A percentile compares a stretch with the other conserved stretches of the same genome.
These are phyloP conservation scores for Noturus placidus DNA, from an alignment of 2,113 vertebrate genomes.

Conservation along the genomic window DNA sequence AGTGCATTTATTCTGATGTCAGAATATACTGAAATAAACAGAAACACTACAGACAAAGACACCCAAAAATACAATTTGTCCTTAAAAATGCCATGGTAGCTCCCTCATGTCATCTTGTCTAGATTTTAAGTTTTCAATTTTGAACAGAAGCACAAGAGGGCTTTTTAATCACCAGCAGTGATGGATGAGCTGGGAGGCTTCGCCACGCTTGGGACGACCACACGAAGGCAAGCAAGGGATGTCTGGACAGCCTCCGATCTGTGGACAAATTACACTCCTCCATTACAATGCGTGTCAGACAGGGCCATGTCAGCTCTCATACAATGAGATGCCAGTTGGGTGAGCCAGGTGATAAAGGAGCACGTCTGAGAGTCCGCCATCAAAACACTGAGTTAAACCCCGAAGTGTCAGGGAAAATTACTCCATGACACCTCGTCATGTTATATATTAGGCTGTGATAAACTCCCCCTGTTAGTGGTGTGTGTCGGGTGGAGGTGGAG, in stretches of 20 bases:
- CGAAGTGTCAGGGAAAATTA: slow-evolving; percentile 66
- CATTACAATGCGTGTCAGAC: slow-evolving; percentile 78
- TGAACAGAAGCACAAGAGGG: slow-evolving; percentile 66
- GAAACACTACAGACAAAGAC: slow-evolving; percentile 26
- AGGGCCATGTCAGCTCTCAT: slow-evolving; percentile 78
- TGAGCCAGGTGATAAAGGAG: slow-evolving; percentile 73
- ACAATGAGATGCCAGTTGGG: slow-evolving; percentile 73
- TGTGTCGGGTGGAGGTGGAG: slow-evolving; percentile 41
- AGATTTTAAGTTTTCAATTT: slow-evolving; percentile 58
- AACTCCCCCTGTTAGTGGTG: slow-evolving; percentile 56
- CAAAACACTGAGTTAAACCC: slow-evolving; percentile 62
- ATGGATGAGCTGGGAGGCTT: slow-evolving; percentile 74
- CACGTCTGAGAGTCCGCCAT: slow-evolving; percentile 56
- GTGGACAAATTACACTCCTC: slow-evolving; percentile 78
- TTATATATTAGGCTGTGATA: slow-evolving; percentile 65
- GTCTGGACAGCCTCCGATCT: slow-evolving; percentile 73
- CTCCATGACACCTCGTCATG: slow-evolving; percentile 65
- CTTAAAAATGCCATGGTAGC: slow-evolving; percentile 32
- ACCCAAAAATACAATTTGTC: slow-evolving; percentile 29
- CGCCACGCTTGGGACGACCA: slow-evolving; percentile 65
- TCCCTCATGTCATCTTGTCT: slow-evolving; percentile 55
- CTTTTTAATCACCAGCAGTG: slow-evolving; percentile 76
- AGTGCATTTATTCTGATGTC: not conserved
- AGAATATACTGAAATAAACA: slow-evolving; percentile 10
- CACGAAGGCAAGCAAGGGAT: slow-evolving; percentile 64